Percentiles rank a stretch among this genome's conserved stretches.
Evolutionary conservation across 2,113 vertebrate species (phyloP).

Genomic region (Dolichotis patagonum): DNA sequence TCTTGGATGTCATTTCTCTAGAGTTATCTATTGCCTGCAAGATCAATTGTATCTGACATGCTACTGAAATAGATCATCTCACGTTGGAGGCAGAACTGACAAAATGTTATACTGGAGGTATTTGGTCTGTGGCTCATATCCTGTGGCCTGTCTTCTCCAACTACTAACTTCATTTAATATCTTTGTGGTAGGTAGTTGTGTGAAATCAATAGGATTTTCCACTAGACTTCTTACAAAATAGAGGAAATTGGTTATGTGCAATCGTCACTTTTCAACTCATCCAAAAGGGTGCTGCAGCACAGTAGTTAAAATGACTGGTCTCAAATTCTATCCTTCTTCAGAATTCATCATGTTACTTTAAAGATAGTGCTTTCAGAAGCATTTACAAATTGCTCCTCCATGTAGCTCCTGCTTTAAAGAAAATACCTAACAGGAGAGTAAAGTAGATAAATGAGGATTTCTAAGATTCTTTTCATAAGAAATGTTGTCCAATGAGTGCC

Average conservation of each 20-base stretch:
- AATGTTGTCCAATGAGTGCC: neutral
- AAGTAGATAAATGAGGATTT: neutral
- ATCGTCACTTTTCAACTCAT: neutral
- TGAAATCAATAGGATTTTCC: constrained; percentile 55
- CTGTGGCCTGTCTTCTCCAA: constrained; percentile 31
- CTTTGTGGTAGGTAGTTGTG: neutral
- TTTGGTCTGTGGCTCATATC: neutral
- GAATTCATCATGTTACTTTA: constrained; percentile 34
- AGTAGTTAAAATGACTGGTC: neutral
- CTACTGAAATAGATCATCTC: constrained; percentile 67
- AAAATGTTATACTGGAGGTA: neutral
- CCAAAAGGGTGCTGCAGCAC: neutral
- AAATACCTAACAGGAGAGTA: neutral
- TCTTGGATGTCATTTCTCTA: constrained; percentile 62
- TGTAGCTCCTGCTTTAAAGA: neutral
- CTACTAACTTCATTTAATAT: constrained; percentile 56
- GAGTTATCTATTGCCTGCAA: constrained; percentile 58
- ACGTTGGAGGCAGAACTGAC: constrained; percentile 22
- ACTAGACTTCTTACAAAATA: constrained; percentile 43
- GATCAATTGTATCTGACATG: constrained; percentile 43
- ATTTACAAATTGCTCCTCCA: neutral
- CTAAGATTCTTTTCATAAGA: neutral
- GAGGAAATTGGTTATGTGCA: neutral
- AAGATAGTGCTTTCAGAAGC: neutral
- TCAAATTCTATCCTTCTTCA: neutral